phyloP scores from a whole-genome alignment of 2,113 vertebrate species.

The Columba janthina region DNA sequence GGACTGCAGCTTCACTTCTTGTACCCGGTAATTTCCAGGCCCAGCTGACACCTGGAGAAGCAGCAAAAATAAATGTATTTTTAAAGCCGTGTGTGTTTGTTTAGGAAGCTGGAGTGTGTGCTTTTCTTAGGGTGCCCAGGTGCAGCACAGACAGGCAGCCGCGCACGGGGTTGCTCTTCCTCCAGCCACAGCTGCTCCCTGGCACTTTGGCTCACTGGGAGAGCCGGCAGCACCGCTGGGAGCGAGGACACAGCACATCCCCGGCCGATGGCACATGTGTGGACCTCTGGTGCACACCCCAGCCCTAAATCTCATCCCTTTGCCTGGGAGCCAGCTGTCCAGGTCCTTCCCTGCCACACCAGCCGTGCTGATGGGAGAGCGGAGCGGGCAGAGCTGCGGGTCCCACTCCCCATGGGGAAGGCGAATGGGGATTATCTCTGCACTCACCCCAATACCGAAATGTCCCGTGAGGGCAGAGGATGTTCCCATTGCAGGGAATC shows the following conservation, averaged over 20 bases:
- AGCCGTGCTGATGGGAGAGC: too few species aligned
- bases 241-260: neutral
- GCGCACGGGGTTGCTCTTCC: neutral
- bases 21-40: fast-evolving
- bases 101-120: neutral
- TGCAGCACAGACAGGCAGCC: neutral
- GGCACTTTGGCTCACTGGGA: neutral
- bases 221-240: fast-evolving
- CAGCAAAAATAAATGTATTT: neutral
- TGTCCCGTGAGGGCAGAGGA: fast-evolving
- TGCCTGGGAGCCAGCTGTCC: neutral
- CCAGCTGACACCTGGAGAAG: neutral
- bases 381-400: neutral
- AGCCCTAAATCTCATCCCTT: neutral
- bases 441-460: neutral
- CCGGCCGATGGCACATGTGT: fast-evolving
- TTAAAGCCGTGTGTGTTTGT: neutral
- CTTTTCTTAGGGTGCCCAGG: neutral
- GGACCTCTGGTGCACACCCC: fast-evolving
- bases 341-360: neutral
- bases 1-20: neutral
- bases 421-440: fast-evolving
- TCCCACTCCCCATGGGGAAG: fast-evolving
- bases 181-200: neutral
- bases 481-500: neutral